Conservation (phyloP, 1,140 invertebrate genomes). For the Wiebesia pumilae region DNA sequence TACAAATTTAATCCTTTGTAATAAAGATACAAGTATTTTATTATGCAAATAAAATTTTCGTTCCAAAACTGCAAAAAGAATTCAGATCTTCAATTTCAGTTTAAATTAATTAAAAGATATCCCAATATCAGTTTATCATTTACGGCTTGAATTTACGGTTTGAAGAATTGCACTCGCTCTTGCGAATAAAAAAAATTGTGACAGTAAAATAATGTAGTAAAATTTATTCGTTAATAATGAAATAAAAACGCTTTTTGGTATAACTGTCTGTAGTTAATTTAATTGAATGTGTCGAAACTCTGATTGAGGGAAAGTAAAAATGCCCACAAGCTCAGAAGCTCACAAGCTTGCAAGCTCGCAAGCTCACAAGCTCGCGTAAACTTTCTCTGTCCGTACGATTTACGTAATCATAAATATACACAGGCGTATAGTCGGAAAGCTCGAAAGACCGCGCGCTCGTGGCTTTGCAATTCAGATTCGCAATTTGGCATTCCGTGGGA, state of each 20-base stretch:
- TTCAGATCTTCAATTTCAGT: no score
- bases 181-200: no score
- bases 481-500: slow-evolving; percentile 49
- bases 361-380: background rate
- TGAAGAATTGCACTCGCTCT: no score
- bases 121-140: no score
- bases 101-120: no score
- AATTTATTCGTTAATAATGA: no score
- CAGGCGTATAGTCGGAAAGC: background rate
- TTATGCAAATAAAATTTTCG: no score
- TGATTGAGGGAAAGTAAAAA: background rate
- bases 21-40: background rate
- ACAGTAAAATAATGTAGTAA: no score
- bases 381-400: background rate
- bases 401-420: slow-evolving; percentile 31
- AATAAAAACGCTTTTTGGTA: background rate
- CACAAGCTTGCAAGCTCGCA: no score
- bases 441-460: background rate
- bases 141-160: no score
- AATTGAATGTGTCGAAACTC: background rate
- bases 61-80: no score
- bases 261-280: background rate
- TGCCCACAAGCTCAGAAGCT: background rate
- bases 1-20: background rate
- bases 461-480: slow-evolving; percentile 51